These are phyloP conservation scores for Pristionchus mayeri DNA, from an alignment of 2,888 invertebrate species.

Conservation along the genomic window DNA sequence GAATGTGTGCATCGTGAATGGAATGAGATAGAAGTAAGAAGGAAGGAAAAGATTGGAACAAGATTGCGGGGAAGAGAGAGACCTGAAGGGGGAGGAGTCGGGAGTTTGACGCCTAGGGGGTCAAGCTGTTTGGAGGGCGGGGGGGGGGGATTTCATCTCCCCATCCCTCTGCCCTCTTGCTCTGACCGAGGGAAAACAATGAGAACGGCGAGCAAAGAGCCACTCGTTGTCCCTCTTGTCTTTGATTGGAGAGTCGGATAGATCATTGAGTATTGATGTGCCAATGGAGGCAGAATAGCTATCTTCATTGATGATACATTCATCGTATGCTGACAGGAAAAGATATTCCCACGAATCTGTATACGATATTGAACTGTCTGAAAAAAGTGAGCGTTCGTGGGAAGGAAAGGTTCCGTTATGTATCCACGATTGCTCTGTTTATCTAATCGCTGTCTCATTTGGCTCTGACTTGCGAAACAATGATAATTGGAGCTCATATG, in stretches of 20 bases:
- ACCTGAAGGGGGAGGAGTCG: constrained; percentile 36
- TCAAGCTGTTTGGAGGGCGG: constrained; percentile 26
- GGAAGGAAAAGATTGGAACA: constrained; percentile 15
- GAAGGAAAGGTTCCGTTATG: neutral
- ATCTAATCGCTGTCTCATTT: neutral
- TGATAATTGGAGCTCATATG: neutral
- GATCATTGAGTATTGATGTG: constrained; percentile 10
- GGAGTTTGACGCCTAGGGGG: constrained; percentile 39
- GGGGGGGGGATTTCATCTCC: constrained; percentile 6
- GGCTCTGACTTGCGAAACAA: neutral
- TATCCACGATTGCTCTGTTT: neutral
- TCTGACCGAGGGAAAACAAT: neutral
- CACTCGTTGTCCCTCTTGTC: constrained; percentile 12
- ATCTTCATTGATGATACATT: too few species aligned
- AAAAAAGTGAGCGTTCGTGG: constrained; percentile 26
- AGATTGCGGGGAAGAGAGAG: constrained; percentile 17
- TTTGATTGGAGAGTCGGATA: constrained; percentile 22
- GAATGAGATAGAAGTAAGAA: constrained; percentile 39
- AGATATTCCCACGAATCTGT: constrained; percentile 28
- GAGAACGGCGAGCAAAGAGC: neutral
- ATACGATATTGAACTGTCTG: neutral
- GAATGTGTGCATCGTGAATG: neutral
- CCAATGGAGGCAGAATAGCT: neutral
- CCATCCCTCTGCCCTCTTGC: constrained; percentile 11
- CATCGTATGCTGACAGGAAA: too few species aligned